phyloP scores from a whole-genome alignment of 2,113 vertebrate genomes.

The Lophochroa leadbeateri region DNA sequence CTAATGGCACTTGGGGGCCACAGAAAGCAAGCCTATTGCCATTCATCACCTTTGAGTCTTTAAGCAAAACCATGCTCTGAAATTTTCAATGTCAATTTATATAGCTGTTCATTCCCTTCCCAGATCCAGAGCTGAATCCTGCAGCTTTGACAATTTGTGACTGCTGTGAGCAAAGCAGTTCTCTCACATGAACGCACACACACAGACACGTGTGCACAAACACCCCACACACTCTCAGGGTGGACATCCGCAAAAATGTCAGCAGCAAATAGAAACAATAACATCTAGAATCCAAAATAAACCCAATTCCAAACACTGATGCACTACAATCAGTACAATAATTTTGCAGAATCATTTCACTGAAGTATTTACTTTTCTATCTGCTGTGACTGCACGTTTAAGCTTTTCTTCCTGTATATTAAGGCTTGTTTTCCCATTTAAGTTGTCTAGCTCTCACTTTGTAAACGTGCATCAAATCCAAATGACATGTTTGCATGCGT shows the following conservation, averaged over 20 bases:
- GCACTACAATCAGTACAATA: not conserved
- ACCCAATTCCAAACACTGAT: not conserved
- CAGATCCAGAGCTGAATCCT: not conserved
- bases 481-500: constrained; percentile 65
- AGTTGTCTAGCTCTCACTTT: constrained; percentile 24
- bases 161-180: not conserved
- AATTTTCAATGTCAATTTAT: not conserved
- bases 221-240: not conserved
- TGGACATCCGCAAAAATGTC: not conserved
- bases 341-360: not conserved
- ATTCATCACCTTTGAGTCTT: not conserved
- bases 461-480: constrained; percentile 45
- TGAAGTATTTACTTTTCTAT: not conserved
- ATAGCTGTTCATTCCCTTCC: not conserved
- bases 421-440: not conserved
- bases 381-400: not conserved
- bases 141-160: not conserved
- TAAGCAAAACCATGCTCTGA: not conserved
- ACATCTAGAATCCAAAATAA: not conserved
- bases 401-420: constrained; percentile 4
- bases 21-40: not conserved
- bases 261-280: not conserved
- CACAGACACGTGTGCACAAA: accelerated
- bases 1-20: not conserved
- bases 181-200: not conserved